A percentile compares a stretch with the other conserved stretches of the same genome.
Evolutionary conservation across 2,888 invertebrate species (phyloP).

Genomic region (Callyntrura sp.): DNA sequence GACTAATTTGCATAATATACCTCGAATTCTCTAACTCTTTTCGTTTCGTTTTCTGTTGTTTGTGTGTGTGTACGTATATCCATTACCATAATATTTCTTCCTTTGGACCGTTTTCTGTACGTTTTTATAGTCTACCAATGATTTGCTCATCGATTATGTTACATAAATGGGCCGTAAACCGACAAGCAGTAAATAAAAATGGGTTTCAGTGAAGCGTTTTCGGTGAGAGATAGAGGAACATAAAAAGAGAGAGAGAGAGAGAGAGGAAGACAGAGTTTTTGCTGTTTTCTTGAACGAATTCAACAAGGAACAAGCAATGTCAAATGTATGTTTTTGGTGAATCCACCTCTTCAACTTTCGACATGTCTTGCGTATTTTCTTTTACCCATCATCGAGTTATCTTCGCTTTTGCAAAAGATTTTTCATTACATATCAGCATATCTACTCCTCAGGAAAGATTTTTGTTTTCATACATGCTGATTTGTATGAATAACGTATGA

Average conservation of each 20-base stretch:
- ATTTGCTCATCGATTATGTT: constrained; percentile 83
- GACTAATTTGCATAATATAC: constrained; percentile 79
- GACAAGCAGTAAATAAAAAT: constrained; percentile 53
- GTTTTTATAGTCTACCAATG: constrained; percentile 65
- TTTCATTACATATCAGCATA: neutral
- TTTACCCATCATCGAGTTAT: constrained; percentile 45
- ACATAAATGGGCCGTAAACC: constrained; percentile 77
- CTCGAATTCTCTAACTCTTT: constrained; percentile 50
- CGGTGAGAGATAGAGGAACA: neutral
- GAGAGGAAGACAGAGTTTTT: neutral
- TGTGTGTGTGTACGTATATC: neutral
- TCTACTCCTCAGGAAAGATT: constrained; percentile 38
- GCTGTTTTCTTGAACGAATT: neutral
- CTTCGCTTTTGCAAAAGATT: constrained; percentile 40
- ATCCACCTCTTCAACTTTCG: constrained; percentile 28
- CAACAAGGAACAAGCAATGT: neutral
- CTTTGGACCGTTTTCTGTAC: constrained; percentile 19
- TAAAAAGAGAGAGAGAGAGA: neutral
- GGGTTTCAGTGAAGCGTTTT: constrained; percentile 28
- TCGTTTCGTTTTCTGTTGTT: neutral
- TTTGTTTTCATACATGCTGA: constrained; percentile 33
- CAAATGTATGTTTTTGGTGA: neutral
- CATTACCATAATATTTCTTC: constrained; percentile 14
- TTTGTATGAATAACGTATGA: constrained; percentile 41
- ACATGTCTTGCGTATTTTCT: constrained; percentile 44